Evolutionary conservation across 2,888 invertebrate species (phyloP), one percentile per base, ranked within the genome.

Genomic region (Lochmaea crataegi): DNA sequence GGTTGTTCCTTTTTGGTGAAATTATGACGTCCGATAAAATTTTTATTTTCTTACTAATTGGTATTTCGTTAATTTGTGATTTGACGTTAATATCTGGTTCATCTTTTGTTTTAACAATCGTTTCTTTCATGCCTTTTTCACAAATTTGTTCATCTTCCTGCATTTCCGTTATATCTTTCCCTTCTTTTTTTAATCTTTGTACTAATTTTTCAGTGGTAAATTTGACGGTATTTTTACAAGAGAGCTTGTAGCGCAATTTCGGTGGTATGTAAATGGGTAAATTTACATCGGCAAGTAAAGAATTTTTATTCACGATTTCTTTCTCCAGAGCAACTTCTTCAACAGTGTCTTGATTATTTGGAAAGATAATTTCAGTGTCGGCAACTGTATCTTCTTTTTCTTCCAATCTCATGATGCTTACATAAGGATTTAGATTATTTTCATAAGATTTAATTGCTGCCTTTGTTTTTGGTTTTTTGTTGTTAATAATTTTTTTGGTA

Each of bases 131-230:
- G 9, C 41, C 41, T 32, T 38, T 61, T 9, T 61, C 7, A 9
- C 16, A 1, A 61, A 41, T 16, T 16, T 41, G 41, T 42, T 38
- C 42, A 18, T 16, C 11, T 42, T 63, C 2, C 18, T 63, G n/a
- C 4, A 38, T 32, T 60, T 38, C 60, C n/a, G 2, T 60, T n/a
- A 60, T 1, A 38, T 38, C 32, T 60, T 38, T 32, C 11, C 41
- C 64, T 16, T 73, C 73, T 38, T 10, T 60, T 58, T 73, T 61
- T 5, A 69, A 41, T 57, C 63, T 60, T 61, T 63, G 61, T 63
- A 66, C 66, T 38, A 73, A 48, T 12, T 70, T 73, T 42, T 73
- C 70, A 9, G 66, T 63, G 14, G 73, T 73, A n/a, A 69, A 66
- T 2, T 60, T 66, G 16, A 73, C 63, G 11, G 69, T 70, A 42